phyloP scores from a whole-genome alignment of 2,113 vertebrate genomes.

The Puffinus mauretanicus region DNA sequence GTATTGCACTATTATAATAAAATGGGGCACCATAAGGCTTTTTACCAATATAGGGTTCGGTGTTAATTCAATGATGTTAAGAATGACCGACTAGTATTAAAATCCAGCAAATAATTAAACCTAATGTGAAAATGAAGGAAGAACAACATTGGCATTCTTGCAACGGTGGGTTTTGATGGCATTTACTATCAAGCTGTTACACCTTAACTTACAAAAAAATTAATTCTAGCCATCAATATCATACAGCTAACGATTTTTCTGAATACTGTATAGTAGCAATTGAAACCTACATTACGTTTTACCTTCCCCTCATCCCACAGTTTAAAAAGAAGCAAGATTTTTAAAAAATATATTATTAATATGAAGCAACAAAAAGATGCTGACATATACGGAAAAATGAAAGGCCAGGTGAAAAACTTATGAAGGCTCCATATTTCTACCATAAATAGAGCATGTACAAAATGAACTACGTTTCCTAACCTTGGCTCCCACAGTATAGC shows the following conservation, averaged over 20 bases:
- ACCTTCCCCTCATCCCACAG: not conserved
- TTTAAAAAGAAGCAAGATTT: constrained; percentile 9
- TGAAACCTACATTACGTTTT: not conserved
- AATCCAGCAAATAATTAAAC: constrained; percentile 72
- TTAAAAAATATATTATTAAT: not conserved
- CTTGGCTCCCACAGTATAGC: constrained; percentile 37
- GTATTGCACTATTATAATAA: constrained; percentile 60
- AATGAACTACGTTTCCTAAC: constrained; percentile 16
- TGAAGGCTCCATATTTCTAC: constrained; percentile 27
- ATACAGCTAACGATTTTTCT: not conserved
- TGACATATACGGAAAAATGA: constrained; percentile 9
- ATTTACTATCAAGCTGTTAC: constrained; percentile 67
- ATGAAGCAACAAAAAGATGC: not conserved
- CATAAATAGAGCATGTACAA: constrained; percentile 24
- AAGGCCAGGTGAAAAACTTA: constrained; percentile 49
- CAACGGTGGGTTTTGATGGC: constrained; percentile 30
- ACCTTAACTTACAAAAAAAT: constrained; percentile 55
- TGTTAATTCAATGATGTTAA: constrained; percentile 67
- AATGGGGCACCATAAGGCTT: constrained; percentile 65
- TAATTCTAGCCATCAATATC: constrained; percentile 24
- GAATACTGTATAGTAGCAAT: not conserved
- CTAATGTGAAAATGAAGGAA: constrained; percentile 62
- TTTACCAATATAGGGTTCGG: constrained; percentile 55
- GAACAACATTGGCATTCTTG: constrained; percentile 54
- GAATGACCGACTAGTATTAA: constrained; percentile 57